phyloP scores from a whole-genome alignment of 2,797 vertebrate species.

The Craterocephalus amniculus region DNA sequence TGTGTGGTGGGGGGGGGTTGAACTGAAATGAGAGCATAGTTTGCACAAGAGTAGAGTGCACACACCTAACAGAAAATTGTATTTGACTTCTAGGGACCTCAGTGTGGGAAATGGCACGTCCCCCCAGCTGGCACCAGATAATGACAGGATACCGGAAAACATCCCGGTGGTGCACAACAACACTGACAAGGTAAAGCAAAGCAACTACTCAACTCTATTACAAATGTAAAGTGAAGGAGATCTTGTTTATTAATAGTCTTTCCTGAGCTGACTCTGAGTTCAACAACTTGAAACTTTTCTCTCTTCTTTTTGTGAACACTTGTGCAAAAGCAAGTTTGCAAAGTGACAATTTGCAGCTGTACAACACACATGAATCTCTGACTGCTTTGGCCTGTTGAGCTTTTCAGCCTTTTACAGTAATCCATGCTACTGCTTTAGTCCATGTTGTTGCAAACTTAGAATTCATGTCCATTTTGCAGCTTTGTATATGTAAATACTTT shows the following conservation, averaged over 20 bases:
- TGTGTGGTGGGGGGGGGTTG: not conserved
- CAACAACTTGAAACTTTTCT: not conserved
- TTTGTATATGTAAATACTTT: conserved; percentile 46
- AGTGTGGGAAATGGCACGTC: conserved; percentile 80
- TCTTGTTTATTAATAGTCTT: not conserved
- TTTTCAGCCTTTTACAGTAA: conserved; percentile 41
- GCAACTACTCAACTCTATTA: conserved; percentile 3
- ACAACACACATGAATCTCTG: conserved; percentile 48
- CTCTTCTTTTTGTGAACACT: not conserved
- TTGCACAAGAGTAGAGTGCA: conserved; percentile 22
- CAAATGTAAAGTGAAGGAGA: not conserved
- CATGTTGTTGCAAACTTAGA: conserved; percentile 33
- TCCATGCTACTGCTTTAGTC: conserved; percentile 42
- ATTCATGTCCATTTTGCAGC: conserved; percentile 36
- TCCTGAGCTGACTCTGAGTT: not conserved
- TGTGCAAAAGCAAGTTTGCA: conserved; percentile 3
- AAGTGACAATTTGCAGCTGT: conserved; percentile 15
- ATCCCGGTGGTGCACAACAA: conserved; percentile 78
- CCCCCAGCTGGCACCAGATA: conserved; percentile 80
- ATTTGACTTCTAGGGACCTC: conserved; percentile 84
- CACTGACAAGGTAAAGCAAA: conserved; percentile 85
- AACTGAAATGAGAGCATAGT: conserved; percentile 10
- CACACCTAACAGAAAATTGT: conserved; percentile 51
- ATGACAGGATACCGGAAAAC: conserved; percentile 77
- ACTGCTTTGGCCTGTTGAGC: conserved; percentile 10